These are phyloP conservation scores for Melinaea marsaeus DNA, from an alignment of 2,888 invertebrate species.

Conservation along the genomic window DNA sequence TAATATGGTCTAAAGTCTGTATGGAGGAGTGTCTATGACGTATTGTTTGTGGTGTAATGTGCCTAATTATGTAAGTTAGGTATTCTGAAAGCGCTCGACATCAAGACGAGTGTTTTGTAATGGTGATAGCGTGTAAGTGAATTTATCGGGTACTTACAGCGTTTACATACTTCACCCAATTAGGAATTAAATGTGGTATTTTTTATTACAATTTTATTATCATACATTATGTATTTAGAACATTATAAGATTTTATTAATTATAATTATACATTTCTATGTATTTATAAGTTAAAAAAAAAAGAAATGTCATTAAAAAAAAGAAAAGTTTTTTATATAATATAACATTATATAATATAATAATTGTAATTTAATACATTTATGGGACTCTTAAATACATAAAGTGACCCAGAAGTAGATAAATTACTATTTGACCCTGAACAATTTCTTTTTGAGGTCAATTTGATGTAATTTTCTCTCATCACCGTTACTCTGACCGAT, in stretches of 20 bases:
- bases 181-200: neutral
- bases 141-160: neutral
- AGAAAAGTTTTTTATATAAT: no score
- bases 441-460: slow-evolving; percentile 2
- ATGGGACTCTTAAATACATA: neutral
- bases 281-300: no score
- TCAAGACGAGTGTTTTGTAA: slow-evolving; percentile 28
- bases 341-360: no score
- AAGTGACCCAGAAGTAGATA: neutral
- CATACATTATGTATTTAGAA: no score
- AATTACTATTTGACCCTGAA: slow-evolving; percentile 1
- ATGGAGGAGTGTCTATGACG: slow-evolving; percentile 42
- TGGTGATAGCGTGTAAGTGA: slow-evolving; percentile 30
- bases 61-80: slow-evolving; percentile 35
- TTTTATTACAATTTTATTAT: no score
- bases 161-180: neutral
- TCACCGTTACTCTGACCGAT: slow-evolving; percentile 1
- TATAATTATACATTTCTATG: no score
- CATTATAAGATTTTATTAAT: no score
- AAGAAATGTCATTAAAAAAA: no score
- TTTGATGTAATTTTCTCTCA: neutral
- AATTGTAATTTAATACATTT: no score
- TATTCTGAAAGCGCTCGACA: slow-evolving; percentile 32
- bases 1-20: slow-evolving; percentile 20
- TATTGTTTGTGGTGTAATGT: slow-evolving; percentile 44